Percentiles rank a stretch among this genome's conserved stretches.
phyloP scores from a whole-genome alignment of 2,113 vertebrate species.

The Sitta europaea region DNA sequence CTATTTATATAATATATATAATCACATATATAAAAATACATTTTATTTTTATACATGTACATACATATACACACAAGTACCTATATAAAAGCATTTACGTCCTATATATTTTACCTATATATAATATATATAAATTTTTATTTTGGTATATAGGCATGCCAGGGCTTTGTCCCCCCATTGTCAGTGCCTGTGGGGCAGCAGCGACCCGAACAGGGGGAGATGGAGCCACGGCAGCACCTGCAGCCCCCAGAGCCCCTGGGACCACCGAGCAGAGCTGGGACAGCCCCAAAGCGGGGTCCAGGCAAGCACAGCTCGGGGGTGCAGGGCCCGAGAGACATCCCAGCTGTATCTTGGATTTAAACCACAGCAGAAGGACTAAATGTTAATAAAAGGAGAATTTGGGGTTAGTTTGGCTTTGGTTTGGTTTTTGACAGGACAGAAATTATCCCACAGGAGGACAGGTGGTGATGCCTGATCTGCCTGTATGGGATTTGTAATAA shows the following conservation, averaged over 20 bases:
- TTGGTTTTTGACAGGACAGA: neutral
- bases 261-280: rapidly evolving
- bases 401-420: neutral
- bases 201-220: rapidly evolving
- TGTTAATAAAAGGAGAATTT: neutral
- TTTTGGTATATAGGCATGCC: neutral
- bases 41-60: too few species aligned
- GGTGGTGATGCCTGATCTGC: neutral
- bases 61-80: too few species aligned
- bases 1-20: too few species aligned
- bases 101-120: too few species aligned
- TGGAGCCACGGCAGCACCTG: neutral
- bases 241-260: neutral
- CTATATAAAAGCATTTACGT: too few species aligned
- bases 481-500: neutral
- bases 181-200: too few species aligned
- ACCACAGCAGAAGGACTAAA: neutral
- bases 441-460: neutral
- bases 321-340: rapidly evolving
- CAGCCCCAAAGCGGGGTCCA: too few species aligned
- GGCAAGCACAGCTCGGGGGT: neutral
- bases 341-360: neutral
- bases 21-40: too few species aligned
- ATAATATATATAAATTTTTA: too few species aligned
- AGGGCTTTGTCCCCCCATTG: rapidly evolving